Evolutionary conservation across 2,888 invertebrate genomes (phyloP), one percentile per base, ranked within the genome.

Genomic region (Apotomis capreana): DNA sequence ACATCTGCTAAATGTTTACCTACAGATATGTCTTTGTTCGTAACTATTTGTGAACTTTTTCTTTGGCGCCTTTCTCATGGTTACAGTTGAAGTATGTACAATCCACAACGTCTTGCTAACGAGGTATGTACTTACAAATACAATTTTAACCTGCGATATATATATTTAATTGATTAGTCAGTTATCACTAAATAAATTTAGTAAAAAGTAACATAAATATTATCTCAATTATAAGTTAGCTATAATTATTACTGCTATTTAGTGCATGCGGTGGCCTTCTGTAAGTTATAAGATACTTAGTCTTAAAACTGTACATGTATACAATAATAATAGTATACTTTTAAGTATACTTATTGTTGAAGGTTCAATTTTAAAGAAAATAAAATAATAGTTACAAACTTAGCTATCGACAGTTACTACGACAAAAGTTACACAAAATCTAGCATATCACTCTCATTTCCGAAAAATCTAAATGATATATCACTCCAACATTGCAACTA

Each of bases 1-100:
- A 60, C 60, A 55, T 54, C 70, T 59, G 65, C 62, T 57, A 49
- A 54, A 62, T 57, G 46, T 65, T 65, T 65, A 65, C 36, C 40
- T 54, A 64, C 44, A 15, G 54, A 55, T 54, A 55, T 46, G 44
- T 46, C 51, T 61, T 61, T 62, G 51, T 44, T 40, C 15, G 64
- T 64, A 54, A 37, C 58, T 37, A 58, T 37, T n/a, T 37, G 36
- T 0, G 3, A 49, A 44, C 44, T 6, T 6, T 6, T 6, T 5
- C 40, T 40, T 40, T 40, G 49, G 49, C 49, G 10, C 49, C 8
- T 49, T 49, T 49, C 9, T 49, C 8, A 49, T 9, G 12, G 10
- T 4, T 10, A 49, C 10, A 6, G 40, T 40, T 40, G 40, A 40
- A 40, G 40, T 40, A 4, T 40, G 40, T 5, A 40, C 3, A 40